Evolutionary conservation across 2,888 invertebrate genomes (phyloP), one percentile per base, ranked within the genome.

Genomic region (Muschampia plurimacula): DNA sequence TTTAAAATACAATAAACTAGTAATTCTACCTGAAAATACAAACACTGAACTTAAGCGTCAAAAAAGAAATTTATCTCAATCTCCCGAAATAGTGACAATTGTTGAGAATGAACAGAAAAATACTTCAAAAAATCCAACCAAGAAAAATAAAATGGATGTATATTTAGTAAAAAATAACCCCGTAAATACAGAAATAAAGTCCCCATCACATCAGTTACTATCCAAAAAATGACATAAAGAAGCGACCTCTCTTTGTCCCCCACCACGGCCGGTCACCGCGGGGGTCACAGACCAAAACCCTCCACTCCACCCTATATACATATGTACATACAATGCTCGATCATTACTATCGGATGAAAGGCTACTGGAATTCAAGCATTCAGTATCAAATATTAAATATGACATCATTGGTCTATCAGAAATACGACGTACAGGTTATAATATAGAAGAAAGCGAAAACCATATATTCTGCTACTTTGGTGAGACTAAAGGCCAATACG

Each of bases 241-340:
- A 49, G n/a, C 49, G 49, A n/a, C 49, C 49, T 49, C 49, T 49
- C 49, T 4, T 5, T 49, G 49, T 49, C 49, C 49, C 49, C 49
- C 49, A 49, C 49, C 49, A 49, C 49, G 49, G 49, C n/a, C 12
- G 49, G 49, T 49, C 49, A 49, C 77, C 76, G 76, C 77, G 85
- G 89, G 89, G 90, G 89, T 87, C 88, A 85, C 67, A 76, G 84
- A 81, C 72, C 46, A 72, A 36, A 69, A 74, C 75, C 72, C 73
- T 76, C 74, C 73, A 74, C 63, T 62, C 63, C 55, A 55, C 22
- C 55, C 55, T 13, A 7, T 75, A 36, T 62, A 75, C 39, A 73
- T 75, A 70, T 67, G 69, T n/a, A 76, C 74, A 55, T 74, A 71
- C 49, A 76, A 77, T 52, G 74, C 49, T 6, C 8, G 74, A 39